A percentile compares a stretch with the other conserved stretches of the same genome.
phyloP scores from a whole-genome alignment of 1,140 invertebrate genomes.

The Colletes latitarsis region DNA sequence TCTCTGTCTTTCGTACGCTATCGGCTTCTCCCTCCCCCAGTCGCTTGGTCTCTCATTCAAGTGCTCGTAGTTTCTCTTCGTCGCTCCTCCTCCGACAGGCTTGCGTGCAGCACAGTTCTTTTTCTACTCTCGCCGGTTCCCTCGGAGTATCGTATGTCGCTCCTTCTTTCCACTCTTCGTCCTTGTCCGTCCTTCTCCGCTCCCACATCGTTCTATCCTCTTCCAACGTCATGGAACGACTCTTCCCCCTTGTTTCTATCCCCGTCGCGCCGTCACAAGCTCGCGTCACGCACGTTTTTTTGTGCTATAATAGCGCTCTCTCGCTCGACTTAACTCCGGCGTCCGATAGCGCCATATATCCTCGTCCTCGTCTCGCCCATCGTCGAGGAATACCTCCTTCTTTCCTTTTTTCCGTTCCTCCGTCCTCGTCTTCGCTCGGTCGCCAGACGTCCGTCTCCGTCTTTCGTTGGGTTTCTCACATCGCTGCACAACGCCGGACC shows the following conservation, averaged over 20 bases:
- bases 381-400: neutral
- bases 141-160: constrained; percentile 16
- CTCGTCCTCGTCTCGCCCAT: constrained; percentile 16
- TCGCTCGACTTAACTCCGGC: neutral
- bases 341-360: neutral
- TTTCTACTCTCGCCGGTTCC: constrained; percentile 5
- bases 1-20: neutral
- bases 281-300: constrained; percentile 21
- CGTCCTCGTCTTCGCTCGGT: constrained; percentile 27
- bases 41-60: neutral
- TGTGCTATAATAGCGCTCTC: neutral
- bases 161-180: constrained; percentile 9
- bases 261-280: constrained; percentile 11
- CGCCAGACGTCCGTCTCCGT: neutral
- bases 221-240: neutral
- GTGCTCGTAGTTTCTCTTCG: neutral
- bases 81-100: constrained; percentile 3
- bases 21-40: neutral
- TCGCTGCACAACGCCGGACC: neutral
- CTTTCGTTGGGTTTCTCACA: constrained; percentile 10
- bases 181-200: constrained; percentile 6
- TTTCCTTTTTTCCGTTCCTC: constrained; percentile 12
- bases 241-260: neutral
- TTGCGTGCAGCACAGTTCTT: constrained; percentile 30
- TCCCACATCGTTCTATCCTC: constrained; percentile 18